These are phyloP conservation scores for Ormyrus rosae DNA, from an alignment of 2,888 invertebrate species.

Conservation along the genomic window DNA sequence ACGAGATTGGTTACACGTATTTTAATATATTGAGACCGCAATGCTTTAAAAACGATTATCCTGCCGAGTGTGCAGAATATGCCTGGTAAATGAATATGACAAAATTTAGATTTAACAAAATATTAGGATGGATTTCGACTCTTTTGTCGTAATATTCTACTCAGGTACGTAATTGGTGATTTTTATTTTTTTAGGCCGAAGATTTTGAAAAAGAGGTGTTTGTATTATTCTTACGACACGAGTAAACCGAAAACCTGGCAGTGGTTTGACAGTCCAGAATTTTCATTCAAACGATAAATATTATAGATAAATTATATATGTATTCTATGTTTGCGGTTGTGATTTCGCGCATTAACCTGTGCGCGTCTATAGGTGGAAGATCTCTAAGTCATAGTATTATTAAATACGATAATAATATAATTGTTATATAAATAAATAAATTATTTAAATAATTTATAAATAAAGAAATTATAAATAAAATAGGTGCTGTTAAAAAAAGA, in stretches of 20 bases:
- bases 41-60: slow-evolving; percentile 79
- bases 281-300: slow-evolving; percentile 53
- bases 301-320: no score
- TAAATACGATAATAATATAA: no score
- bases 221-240: slow-evolving; percentile 78
- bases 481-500: no score
- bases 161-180: neutral
- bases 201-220: slow-evolving; percentile 74
- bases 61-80: slow-evolving; percentile 60
- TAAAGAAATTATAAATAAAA: no score
- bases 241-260: slow-evolving; percentile 78
- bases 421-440: no score
- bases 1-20: slow-evolving; percentile 82
- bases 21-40: slow-evolving; percentile 85
- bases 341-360: neutral
- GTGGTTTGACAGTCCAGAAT: slow-evolving; percentile 81
- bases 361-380: neutral
- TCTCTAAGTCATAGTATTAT: slow-evolving; percentile 35
- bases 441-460: no score
- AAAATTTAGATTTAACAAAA: slow-evolving; percentile 54
- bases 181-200: slow-evolving; percentile 48
- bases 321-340: no score
- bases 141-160: slow-evolving; percentile 71
- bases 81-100: slow-evolving; percentile 58
- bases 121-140: slow-evolving; percentile 63